Base-by-base conservation (phyloP, 2,888 invertebrate species). In the Himalopsyche kuldschensis region DNA sequence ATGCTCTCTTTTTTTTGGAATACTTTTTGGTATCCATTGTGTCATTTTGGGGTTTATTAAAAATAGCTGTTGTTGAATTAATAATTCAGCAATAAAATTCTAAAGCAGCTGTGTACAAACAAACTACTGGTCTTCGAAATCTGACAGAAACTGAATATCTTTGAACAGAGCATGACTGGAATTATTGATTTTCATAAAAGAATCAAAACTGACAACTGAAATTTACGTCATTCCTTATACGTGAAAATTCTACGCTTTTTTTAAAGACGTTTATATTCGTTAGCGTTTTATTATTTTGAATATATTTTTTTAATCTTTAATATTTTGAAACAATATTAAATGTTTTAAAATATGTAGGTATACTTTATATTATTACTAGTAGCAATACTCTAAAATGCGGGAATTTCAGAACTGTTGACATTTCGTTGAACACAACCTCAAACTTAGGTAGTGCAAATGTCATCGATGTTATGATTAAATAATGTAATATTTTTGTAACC, bases 111-210 rank as follows among this genome's bases (percentile, higher is more conserved):
- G 84, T 84, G 82, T 84, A 82, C 41, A 84, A 84, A 84, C 85
- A 84, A 81, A 79, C 41, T 80, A 31, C 75, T 48, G 32, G 24
- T 55, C 79, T 24, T 20, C 24, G 24, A 17, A 69, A 55, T 78
- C 27, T 80, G 81, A 78, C 81, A 84, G 78, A 75, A 48, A 63
- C 55, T 69, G 75, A 48, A 75, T 17, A 46, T 77, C 35, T 24
- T n/a, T 78, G 81, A 82, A 84, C 80, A 76, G 85, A 84, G 85
- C 85, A 85, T 84, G 85, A 31, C 83, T 78, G 78, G 83, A 81
- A 27, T 84, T 85, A 85, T 85, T 85, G 85, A 85, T 85, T 84
- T 83, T 80, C 20, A 20, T 24, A 20, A 24, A 55, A 24, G 24
- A 20, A 55, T 55, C n/a, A 55, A 55, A 55, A 55, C 20, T 8